These are phyloP conservation scores for Flexamia atlantica DNA, from an alignment of 2,888 invertebrate genomes.

Conservation along the genomic window DNA sequence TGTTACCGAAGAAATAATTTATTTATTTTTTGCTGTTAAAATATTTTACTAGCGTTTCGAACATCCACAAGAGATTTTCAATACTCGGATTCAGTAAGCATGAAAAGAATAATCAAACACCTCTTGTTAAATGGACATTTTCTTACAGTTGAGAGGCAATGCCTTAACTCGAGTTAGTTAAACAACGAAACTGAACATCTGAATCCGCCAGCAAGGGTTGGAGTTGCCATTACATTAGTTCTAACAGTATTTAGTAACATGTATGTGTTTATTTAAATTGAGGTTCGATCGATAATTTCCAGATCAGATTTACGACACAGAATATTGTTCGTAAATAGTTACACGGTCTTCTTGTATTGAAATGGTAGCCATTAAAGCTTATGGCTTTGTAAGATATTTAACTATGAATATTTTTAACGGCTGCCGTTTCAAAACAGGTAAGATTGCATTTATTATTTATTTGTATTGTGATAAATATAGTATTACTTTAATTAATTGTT, in stretches of 20 bases:
- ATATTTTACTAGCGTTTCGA: not conserved
- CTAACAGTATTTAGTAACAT: slow-evolving; percentile 30
- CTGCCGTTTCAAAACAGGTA: not conserved
- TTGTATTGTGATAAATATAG: slow-evolving; percentile 27
- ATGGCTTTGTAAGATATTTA: slow-evolving; percentile 24
- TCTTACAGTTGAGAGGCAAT: not conserved
- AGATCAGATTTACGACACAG: slow-evolving; percentile 21
- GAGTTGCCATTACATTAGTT: not conserved
- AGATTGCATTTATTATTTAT: slow-evolving; percentile 30
- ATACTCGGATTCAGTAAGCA: not conserved
- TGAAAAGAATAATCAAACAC: too few relatives aligned
- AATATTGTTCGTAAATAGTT: slow-evolving; percentile 24
- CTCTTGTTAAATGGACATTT: not conserved
- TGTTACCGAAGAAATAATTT: slow-evolving; percentile 9
- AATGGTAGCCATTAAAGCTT: slow-evolving; percentile 17
- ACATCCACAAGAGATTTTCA: not conserved
- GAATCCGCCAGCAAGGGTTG: not conserved
- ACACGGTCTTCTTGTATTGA: not conserved
- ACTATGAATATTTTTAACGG: not conserved
- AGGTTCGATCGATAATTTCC: not conserved
- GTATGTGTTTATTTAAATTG: not conserved
- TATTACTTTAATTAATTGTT: slow-evolving; percentile 18
- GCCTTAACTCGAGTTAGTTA: not conserved
- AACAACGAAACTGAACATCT: too few relatives aligned
- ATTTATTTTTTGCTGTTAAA: not conserved